Base-by-base conservation (phyloP, 2,888 invertebrate species). In the Eupithecia subfuscata region DNA sequence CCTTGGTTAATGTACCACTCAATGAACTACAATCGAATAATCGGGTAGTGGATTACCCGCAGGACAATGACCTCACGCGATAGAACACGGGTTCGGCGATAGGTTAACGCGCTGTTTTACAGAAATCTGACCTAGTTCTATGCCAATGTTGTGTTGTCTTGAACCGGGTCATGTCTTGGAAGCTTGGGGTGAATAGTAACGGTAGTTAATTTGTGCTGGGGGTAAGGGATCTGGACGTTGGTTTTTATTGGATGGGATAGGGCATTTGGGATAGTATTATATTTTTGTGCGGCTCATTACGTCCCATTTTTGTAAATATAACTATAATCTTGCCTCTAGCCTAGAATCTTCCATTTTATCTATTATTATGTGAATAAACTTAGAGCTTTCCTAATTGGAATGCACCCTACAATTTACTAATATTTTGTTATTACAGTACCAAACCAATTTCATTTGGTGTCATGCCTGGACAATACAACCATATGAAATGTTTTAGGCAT, bases 21-120 rank as follows among this genome's bases (percentile, higher is more conserved):
- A 76, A 69, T 73, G 73, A 60, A 63, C 48, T 68, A 63, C 68
- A 69, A 76, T 73, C 73, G 43, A 64, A 67, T 69, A 70, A 75
- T 72, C 70, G 67, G 63, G 30, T 63, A 74, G 65, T 71, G 40
- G 70, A 70, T 67, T 37, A 56, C 25, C 70, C 40, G n/a, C 12
- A 73, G 68, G 68, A 40, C 69, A 73, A 64, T 52, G 64, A 69
- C 70, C 70, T 71, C 64, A 68, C 43, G 70, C 73, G 60, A 73
- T 74, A 69, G 22, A 74, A 60, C 70, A 75, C 63, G 63, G 45
- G 60, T 76, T 67, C 37, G 22, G 22, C 70, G 64, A 45, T 69
- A 76, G 69, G 48, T 73, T 73, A 68, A 73, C 56, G 68, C 71
- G 70, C 60, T 69, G 64, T 64, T 73, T 71, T 52, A 65, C 73